Evolutionary conservation across 2,888 invertebrate species (phyloP).

Genomic region (Rugalucina vietnamica): DNA sequence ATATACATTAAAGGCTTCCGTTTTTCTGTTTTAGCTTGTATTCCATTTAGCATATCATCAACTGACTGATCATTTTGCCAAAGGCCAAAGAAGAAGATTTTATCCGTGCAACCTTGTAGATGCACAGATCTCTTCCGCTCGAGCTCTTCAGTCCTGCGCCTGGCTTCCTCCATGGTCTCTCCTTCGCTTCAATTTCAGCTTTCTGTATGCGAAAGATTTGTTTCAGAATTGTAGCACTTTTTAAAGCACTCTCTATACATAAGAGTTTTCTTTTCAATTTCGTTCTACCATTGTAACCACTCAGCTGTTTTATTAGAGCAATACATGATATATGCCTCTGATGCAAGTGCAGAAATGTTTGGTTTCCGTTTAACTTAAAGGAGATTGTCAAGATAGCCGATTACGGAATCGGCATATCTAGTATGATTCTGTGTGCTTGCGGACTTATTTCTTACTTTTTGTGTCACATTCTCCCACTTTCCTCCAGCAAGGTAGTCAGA

Average conservation of each 20-base stretch:
- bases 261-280: constrained; percentile 24
- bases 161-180: constrained; percentile 20
- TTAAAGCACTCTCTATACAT: constrained; percentile 22
- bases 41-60: constrained; percentile 28
- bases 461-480: constrained; percentile 9
- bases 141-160: background rate
- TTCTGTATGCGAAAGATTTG: constrained; percentile 28
- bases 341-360: constrained; percentile 38
- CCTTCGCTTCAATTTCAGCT: constrained; percentile 31
- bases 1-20: constrained; percentile 34
- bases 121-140: constrained; percentile 30
- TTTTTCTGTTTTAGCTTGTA: constrained; percentile 34
- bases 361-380: constrained; percentile 12
- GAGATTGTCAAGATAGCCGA: constrained; percentile 27
- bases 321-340: constrained; percentile 58
- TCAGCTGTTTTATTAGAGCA: constrained; percentile 40
- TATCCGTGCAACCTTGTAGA: constrained; percentile 33
- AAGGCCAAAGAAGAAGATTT: constrained; percentile 46
- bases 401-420: constrained; percentile 26
- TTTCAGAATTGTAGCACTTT: constrained; percentile 19
- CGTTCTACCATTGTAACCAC: constrained; percentile 40
- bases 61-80: constrained; percentile 55
- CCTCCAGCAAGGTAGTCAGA: constrained; percentile 26
- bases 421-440: constrained; percentile 9
- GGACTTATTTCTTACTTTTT: background rate